Evolutionary conservation across 2,888 invertebrate species (phyloP), one percentile per base, ranked within the genome.

Genomic region (Eupithecia insigniata): DNA sequence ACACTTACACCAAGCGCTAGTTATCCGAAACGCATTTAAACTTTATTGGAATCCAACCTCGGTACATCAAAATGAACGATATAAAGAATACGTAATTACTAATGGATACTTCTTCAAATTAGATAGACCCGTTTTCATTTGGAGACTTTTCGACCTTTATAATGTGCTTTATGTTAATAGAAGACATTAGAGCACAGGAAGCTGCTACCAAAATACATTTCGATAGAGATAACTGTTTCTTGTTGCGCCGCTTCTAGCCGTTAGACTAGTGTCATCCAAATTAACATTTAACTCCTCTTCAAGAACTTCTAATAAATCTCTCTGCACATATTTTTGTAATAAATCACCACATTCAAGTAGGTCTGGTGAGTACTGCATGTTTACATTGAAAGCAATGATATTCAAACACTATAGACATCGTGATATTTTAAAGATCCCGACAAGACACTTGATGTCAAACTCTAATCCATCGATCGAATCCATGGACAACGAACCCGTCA

Each of bases 401-500:
- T 87, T 87, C 79, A 83, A 87, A 80, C 82, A 83, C 80, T 80
- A 69, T 78, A 77, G 71, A 75, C 82, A 79, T 77, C 81, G 82
- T 82, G 82, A 87, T 87, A 87, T 88, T 82, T 80, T 82, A 79
- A 75, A 79, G 77, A 82, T 81, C 83, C 88, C 85, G 83, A 88
- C 85, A 87, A 82, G 83, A 83, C 84, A 87, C 90, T 91, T 79
- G 82, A 89, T 84, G 88, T 89, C 90, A 87, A 81, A 80, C 74
- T 83, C 79, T 78, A 84, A 84, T 80, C 80, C 80, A 79, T 79
- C 79, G 81, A 80, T 78, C 79, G 82, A 83, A 80, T 83, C 86
- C 88, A 90, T 85, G 87, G 84, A 88, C 84, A 76, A 87, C 87
- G 88, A 89, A 89, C 89, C 85, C 88, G 69, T 74, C 69, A 85